These are phyloP conservation scores for Metallyticus violacea DNA, from an alignment of 2,888 invertebrate genomes.

Conservation along the genomic window DNA sequence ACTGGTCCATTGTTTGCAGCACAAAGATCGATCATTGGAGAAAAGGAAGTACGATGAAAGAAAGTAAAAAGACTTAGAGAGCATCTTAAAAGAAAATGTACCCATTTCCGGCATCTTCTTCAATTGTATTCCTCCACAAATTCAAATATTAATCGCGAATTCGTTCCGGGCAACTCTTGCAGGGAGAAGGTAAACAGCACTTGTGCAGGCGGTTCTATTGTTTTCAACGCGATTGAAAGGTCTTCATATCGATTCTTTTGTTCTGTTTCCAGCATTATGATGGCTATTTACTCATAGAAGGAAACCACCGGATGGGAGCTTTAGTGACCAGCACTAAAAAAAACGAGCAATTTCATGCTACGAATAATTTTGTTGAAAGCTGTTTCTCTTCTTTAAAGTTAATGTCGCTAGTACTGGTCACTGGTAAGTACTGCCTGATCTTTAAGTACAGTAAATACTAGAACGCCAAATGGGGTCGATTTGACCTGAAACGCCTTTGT, in stretches of 20 bases:
- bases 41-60: neutral
- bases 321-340: no score
- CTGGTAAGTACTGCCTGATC: no score
- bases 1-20: neutral
- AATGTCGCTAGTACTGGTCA: no score
- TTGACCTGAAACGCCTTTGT: no score
- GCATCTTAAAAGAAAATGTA: neutral
- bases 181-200: neutral
- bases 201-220: neutral
- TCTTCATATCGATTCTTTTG: neutral
- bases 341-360: no score
- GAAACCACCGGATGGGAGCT: neutral
- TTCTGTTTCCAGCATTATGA: neutral
- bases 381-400: no score
- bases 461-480: no score
- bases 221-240: neutral
- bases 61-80: neutral
- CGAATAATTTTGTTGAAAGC: no score
- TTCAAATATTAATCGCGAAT: neutral
- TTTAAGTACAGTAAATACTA: no score
- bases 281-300: neutral
- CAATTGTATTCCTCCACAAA: neutral
- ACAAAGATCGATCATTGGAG: neutral
- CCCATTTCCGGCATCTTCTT: neutral
- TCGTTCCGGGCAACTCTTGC: neutral